phyloP scores from a whole-genome alignment of 1,140 invertebrate genomes.

The Aradophagus sp. region DNA sequence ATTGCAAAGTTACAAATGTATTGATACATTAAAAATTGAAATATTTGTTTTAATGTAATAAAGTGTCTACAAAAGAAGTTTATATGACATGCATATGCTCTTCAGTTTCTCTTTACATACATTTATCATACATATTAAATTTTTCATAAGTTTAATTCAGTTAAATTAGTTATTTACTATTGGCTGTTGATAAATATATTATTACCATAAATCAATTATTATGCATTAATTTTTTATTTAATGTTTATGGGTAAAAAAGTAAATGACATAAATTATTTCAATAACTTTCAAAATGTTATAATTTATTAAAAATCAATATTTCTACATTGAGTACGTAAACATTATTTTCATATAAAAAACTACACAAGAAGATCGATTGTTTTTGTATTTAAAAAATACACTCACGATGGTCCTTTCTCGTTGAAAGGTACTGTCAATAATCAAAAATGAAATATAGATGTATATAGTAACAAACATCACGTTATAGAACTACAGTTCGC shows the following conservation, averaged over 20 bases:
- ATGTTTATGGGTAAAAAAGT: too few species aligned
- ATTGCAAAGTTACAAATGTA: conserved; percentile 49
- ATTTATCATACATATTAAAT: too few species aligned
- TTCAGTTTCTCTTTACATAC: too few species aligned
- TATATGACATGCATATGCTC: too few species aligned
- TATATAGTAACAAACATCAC: too few species aligned
- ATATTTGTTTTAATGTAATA: conserved; percentile 37
- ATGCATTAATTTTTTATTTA: too few species aligned
- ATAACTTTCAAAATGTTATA: conserved; percentile 53
- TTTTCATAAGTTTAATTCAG: too few species aligned
- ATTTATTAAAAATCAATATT: conserved; percentile 57
- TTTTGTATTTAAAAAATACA: conserved; percentile 45
- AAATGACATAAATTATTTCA: conserved; percentile 6
- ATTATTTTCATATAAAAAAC: conserved; percentile 53
- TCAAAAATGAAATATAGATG: conserved; percentile 7
- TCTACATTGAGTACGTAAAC: conserved; percentile 56
- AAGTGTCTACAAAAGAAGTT: neutral
- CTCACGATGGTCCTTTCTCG: conserved; percentile 26
- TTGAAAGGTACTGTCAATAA: conserved; percentile 16
- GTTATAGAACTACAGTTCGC: conserved; percentile 44
- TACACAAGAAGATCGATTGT: conserved; percentile 51
- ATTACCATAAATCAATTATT: too few species aligned
- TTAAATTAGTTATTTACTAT: too few species aligned
- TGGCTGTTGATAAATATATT: too few species aligned
- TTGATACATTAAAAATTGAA: conserved; percentile 28